Base-by-base conservation (phyloP, 92 coral and sea anemone genomes). In the Actinernus sp. region DNA sequence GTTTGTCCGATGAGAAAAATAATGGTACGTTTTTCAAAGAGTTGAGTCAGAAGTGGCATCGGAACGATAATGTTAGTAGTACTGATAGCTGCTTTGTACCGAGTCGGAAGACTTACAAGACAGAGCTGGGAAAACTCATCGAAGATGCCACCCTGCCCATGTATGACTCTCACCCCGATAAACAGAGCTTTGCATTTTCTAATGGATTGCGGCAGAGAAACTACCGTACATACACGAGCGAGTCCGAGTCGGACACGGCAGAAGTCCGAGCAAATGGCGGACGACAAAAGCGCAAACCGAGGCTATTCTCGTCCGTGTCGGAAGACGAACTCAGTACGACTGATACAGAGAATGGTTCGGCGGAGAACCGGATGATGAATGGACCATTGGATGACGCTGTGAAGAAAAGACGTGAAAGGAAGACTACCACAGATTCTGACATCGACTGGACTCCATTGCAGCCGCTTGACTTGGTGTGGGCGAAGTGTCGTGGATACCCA, bases 401-500 rank as follows among this genome's bases (percentile, higher is more conserved):
- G 56, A 71, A 70, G 38, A 86, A 81, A 69, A 79, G 78, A 61
- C 85, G 97, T 26, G 86, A 74, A 31, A 58, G 92, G 29, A 87
- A 93, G 47, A 51, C 80, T 0, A 90, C 97, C 0, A 81, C 88
- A 0, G 97, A 90, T 60, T 90, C 97, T 8, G 97, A 90, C 43
- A 64, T 85, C 23, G 97, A 95, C 50, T 83, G 86, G 49, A 73
- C 97, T 32, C 92, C 97, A 3, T 63, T 95, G 22, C 92, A 91
- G 49, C 91, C 93, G 5, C 58, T 95, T 40, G 99, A 95, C 55
- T 78, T 95, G 39, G 99, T 95, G 72, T 95, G 99, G 99, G 99
- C 99, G 6, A 95, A 95, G 68, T 95, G 99, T 55, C 97, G 99
- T 3, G 99, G 99, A 3, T 95, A 95, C 46, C 99, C 99, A 3